Evolutionary conservation across 2,113 vertebrate species (phyloP).

Genomic region (Isurus oxyrinchus): DNA sequence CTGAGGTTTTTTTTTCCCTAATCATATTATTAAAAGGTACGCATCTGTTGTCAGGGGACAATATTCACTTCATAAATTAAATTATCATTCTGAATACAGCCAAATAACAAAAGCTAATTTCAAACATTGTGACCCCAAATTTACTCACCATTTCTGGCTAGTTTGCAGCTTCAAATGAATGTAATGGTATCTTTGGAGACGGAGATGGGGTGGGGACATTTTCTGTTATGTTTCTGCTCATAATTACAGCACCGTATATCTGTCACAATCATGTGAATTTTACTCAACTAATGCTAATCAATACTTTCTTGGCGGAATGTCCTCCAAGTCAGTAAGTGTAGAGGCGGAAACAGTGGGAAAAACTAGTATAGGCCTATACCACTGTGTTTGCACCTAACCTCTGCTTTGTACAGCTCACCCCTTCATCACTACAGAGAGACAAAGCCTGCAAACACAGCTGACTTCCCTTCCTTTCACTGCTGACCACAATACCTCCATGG

Average conservation of each 20-base stretch:
- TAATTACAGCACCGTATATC: not conserved
- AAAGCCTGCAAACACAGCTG: not conserved
- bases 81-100: not conserved
- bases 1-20: not conserved
- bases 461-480: not conserved
- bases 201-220: not conserved
- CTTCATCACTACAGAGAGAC: not conserved
- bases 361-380: not conserved
- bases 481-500: not conserved
- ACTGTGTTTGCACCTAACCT: not conserved
- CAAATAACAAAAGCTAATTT: not conserved
- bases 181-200: not conserved
- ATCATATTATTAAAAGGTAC: not conserved
- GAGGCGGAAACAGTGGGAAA: not conserved
- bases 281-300: not conserved
- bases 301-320: not conserved
- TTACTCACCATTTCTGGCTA: not conserved
- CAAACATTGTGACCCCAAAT: not conserved
- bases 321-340: not conserved
- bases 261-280: not conserved
- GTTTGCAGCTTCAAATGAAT: not conserved
- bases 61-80: not conserved
- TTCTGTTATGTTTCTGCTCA: not conserved
- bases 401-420: not conserved
- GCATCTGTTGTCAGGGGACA: not conserved